Percentiles rank a stretch among this genome's conserved stretches.
phyloP scores from a whole-genome alignment of 2,888 invertebrate species.

The Crioceris asparagi region DNA sequence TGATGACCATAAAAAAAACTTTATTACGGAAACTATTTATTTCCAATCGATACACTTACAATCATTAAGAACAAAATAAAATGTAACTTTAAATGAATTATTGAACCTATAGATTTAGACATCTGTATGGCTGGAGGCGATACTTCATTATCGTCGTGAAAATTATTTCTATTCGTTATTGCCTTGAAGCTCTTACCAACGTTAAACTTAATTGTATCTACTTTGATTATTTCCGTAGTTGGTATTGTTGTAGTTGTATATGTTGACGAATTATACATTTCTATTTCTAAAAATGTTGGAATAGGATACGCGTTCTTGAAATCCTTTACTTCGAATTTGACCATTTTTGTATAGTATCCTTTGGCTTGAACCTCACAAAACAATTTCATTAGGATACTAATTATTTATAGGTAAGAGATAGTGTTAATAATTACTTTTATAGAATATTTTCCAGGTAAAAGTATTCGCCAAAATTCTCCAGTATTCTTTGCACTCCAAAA shows the following conservation, averaged over 20 bases:
- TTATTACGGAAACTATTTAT: too few relatives aligned
- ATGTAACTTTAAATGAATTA: too few relatives aligned
- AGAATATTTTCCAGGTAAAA: slow-evolving; percentile 51
- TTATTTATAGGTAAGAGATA: slow-evolving; percentile 43
- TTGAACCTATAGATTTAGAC: too few relatives aligned
- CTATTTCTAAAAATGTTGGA: slow-evolving; percentile 10
- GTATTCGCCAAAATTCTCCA: slow-evolving; percentile 56
- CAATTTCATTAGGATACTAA: slow-evolving; percentile 2
- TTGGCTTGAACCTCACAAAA: slow-evolving; percentile 17
- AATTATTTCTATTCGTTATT: too few relatives aligned
- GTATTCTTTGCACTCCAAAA: slow-evolving; percentile 43
- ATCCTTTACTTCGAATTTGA: slow-evolving; percentile 8
- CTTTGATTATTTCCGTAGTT: slow-evolving; percentile 3
- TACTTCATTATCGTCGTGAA: too few relatives aligned
- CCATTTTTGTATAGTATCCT: slow-evolving; percentile 15
- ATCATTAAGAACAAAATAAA: too few relatives aligned
- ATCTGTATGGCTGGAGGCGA: too few relatives aligned
- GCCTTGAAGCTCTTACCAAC: too few relatives aligned
- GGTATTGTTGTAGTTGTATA: slow-evolving; percentile 10
- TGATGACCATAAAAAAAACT: too few relatives aligned
- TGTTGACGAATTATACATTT: slow-evolving; percentile 13
- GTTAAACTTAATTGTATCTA: too few relatives aligned
- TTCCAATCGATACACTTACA: too few relatives aligned
- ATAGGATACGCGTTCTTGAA: slow-evolving; percentile 11
- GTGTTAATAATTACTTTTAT: too few relatives aligned